Evolutionary conservation across 2,888 invertebrate genomes (phyloP).

Genomic region (Panorpa germanica): DNA sequence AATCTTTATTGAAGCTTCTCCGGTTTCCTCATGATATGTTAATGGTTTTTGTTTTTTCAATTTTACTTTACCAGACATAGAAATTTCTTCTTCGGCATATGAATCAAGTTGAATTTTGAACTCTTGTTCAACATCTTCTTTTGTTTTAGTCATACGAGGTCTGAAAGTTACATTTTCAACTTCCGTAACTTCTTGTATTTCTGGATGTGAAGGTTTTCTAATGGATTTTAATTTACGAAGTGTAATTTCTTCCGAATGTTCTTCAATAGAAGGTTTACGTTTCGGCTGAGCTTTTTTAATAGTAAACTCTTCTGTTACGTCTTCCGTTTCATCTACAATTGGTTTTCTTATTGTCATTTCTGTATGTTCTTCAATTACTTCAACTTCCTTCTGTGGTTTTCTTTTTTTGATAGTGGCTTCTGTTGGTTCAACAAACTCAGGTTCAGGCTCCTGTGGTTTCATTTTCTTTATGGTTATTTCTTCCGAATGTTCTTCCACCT

Average conservation of each 20-base stretch:
- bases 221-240: conserved; percentile 53
- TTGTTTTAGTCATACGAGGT: conserved; percentile 54
- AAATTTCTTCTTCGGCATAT: conserved; percentile 75
- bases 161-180: conserved; percentile 65
- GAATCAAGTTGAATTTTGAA: conserved; percentile 72
- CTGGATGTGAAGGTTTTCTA: conserved; percentile 38
- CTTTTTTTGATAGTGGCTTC: too few relatives aligned
- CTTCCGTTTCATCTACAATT: conserved; percentile 15
- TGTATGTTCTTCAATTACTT: conserved; percentile 23
- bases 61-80: conserved; percentile 68
- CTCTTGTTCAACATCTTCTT: conserved; percentile 78
- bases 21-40: conserved; percentile 58
- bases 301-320: conserved; percentile 28
- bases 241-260: conserved; percentile 45
- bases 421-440: conserved; percentile 14
- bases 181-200: conserved; percentile 53
- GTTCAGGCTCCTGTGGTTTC: conserved; percentile 16
- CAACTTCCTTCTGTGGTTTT: conserved; percentile 15
- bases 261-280: conserved; percentile 30
- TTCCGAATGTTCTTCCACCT: conserved; percentile 20
- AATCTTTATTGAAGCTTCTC: conserved; percentile 55
- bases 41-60: conserved; percentile 52
- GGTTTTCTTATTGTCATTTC: conserved; percentile 24
- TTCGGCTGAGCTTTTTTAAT: conserved; percentile 30
- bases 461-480: conserved; percentile 21